Evolutionary conservation across 2,797 vertebrate species (phyloP), one percentile per base, ranked within the genome.

Genomic region (Notoglanidium macrostoma): DNA sequence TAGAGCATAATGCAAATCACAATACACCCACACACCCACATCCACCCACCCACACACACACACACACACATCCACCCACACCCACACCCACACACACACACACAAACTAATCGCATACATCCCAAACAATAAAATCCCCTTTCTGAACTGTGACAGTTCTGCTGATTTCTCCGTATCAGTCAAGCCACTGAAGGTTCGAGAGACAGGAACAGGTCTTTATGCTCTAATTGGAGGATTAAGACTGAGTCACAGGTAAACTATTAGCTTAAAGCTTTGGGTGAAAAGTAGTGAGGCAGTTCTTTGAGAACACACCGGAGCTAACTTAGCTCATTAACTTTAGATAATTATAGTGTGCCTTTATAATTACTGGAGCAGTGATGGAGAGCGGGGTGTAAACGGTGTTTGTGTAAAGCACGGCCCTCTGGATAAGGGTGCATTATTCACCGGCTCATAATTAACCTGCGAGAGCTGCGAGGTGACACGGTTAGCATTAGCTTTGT

Each of bases 301-400:
- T 17, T 81, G 11, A 63, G 78, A 81, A 81, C 57, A 46, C 57
- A 61, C 35, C 23, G 0, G 35, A 61, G 23, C 5, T 80, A 59
- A 23, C 78, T 32, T 21, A 12, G n/a, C 46, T 83, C n/a, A 32
- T 51, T 19, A 68, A 51, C 80, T 68, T 32, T 21, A 19, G 26
- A 83, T 67, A 51, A 83, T 83, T 68, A 54, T 46, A 68, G 81
- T 83, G n/a, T 83, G 32, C 17, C 63, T 51, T 32, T 68, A 83
- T 54, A 23, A 81, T 32, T 12, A 35, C 9, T 35, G n/a, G 14
- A 54, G 63, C 81, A 14, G 61, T 67, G 44, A 82, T 29, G 46
- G 61, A 51, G 17, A 29, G 14, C 1, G 10, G 17, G 29, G 35
- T n/a, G 46, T 19, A 81, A 61, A 63, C 40, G 0, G 57, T 61